These are phyloP conservation scores for Spinus olivaceus DNA, from an alignment of 2,797 vertebrate genomes.

Conservation along the genomic window DNA sequence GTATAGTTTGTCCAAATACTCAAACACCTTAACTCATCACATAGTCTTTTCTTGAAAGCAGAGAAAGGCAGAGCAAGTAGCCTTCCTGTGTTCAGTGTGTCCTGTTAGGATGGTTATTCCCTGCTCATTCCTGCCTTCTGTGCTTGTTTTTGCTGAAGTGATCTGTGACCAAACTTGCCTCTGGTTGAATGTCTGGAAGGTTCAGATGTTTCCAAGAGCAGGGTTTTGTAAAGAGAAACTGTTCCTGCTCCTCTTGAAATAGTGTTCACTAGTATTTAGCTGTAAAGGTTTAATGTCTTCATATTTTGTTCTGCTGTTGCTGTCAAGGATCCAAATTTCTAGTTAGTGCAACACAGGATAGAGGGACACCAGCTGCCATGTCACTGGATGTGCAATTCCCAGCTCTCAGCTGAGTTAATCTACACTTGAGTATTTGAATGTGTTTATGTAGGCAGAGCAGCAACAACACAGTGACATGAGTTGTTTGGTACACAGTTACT, in stretches of 20 bases:
- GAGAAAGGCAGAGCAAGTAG: not conserved
- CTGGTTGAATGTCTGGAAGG: not conserved
- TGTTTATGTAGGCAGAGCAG: not conserved
- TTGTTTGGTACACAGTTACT: not conserved
- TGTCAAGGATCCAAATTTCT: not conserved
- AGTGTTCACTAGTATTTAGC: not conserved
- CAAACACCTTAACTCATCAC: fast-evolving
- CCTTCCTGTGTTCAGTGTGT: not conserved
- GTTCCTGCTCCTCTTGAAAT: not conserved
- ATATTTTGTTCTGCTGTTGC: not conserved
- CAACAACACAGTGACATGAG: fast-evolving
- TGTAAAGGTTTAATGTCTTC: not conserved
- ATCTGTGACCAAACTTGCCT: not conserved
- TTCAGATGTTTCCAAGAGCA: not conserved
- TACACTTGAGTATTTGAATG: fast-evolving
- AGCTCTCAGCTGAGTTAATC: not conserved
- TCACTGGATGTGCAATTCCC: not conserved
- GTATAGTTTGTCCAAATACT: not conserved
- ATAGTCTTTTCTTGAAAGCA: not conserved
- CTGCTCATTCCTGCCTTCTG: not conserved
- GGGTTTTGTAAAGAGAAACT: not conserved
- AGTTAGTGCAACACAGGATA: not conserved
- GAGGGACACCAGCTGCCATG: not conserved
- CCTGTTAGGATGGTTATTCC: not conserved
- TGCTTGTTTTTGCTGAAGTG: not conserved